phyloP scores from a whole-genome alignment of 2,888 invertebrate genomes.

The Luperina nickerlii region DNA sequence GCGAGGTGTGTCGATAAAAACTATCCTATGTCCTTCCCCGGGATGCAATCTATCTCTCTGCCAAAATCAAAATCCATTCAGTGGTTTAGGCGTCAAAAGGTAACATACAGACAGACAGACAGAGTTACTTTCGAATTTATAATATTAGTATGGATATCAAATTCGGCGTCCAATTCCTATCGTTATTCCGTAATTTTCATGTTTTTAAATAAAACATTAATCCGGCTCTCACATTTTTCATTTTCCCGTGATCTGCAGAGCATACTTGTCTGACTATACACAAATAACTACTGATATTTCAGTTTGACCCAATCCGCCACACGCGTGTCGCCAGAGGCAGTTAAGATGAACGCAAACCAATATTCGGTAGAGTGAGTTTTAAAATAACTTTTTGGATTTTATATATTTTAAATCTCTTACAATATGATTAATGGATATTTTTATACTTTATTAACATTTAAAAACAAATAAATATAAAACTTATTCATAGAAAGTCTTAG shows the following conservation, averaged over 20 bases:
- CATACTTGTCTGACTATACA: conserved; percentile 42
- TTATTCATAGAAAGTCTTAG: too few species aligned
- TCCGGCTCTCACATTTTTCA: conserved; percentile 43
- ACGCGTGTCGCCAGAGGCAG: conserved; percentile 59
- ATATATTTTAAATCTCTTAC: background rate
- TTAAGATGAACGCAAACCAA: conserved; percentile 45
- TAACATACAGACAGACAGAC: too few species aligned
- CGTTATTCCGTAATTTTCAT: background rate
- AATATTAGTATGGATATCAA: too few species aligned
- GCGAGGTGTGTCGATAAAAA: too few species aligned
- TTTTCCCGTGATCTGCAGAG: conserved; percentile 31
- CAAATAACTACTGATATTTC: conserved; percentile 63
- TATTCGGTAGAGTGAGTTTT: conserved; percentile 20
- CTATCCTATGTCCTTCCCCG: too few species aligned
- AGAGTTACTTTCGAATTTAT: too few species aligned
- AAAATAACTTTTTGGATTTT: background rate
- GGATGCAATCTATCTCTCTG: too few species aligned
- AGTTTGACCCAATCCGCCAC: conserved; percentile 59
- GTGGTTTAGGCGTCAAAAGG: too few species aligned
- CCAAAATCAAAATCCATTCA: too few species aligned
- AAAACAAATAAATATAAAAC: too few species aligned
- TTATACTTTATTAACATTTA: background rate
- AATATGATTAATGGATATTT: background rate
- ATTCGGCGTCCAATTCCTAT: background rate
- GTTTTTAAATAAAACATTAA: conserved; percentile 47